Evolutionary conservation across 2,888 invertebrate species (phyloP), one percentile per base, ranked within the genome.

Genomic region (Orthonychiurus folsomi): DNA sequence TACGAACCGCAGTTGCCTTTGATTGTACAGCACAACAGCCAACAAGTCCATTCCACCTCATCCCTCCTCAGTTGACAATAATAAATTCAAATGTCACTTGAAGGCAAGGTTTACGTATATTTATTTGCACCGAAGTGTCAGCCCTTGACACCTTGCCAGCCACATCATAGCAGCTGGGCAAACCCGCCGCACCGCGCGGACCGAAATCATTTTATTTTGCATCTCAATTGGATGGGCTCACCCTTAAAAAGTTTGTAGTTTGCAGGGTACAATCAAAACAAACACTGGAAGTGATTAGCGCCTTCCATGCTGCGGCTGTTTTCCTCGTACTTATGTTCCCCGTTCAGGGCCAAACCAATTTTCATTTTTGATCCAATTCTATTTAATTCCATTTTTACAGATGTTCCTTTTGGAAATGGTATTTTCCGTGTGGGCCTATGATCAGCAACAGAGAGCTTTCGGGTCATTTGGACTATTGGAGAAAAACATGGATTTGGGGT

Each of bases 401-500:
- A 60, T 63, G 63, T n/a, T 63, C 25, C 28, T 63, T 12, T 24
- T 63, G 56, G 60, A 63, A 25, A 25, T 54, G 12, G 52, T 63
- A n/a, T 20, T 26, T 56, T 56, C 27, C 28, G 56, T 56, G 5
- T 25, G 20, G 3, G 56, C 12, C 25, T 9, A n/a, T 27, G 25
- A 56, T 27, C n/a, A 28, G n/a, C 27, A 28, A 5, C 27, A 18
- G 20, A 56, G 28, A 26, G 26, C 20, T 37, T 56, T 26, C 20
- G 56, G 28, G 28, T 27, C 28, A 37, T 37, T 37, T 37, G 15
- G 15, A 9, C 9, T 5, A 37, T 5, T 15, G 15, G 37, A 37
- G 37, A 37, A 37, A 37, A 37, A 37, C 37, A 37, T n/a, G n/a
- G n/a, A n/a, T n/a, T n/a, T n/a, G n/a, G n/a, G n/a, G n/a, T 37